A percentile compares a stretch with the other conserved stretches of the same genome.
These are phyloP conservation scores for Australoheros scitulus DNA, from an alignment of 2,113 vertebrate genomes.

Conservation along the genomic window DNA sequence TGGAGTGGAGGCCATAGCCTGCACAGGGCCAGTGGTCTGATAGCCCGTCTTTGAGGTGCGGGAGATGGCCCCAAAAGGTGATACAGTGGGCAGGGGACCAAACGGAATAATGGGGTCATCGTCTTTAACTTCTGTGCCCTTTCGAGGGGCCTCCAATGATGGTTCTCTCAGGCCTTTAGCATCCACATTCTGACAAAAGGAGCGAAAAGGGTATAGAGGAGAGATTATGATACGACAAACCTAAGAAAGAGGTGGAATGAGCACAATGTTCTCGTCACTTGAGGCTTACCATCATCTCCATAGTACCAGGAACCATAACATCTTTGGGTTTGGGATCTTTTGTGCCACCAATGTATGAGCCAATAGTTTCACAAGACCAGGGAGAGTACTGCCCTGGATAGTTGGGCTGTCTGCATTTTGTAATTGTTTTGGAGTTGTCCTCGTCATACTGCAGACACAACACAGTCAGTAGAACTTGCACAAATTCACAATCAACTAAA, in stretches of 20 bases:
- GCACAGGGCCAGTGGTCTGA: constrained; percentile 89
- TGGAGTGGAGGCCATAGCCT: constrained; percentile 83
- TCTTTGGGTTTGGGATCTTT: constrained; percentile 99
- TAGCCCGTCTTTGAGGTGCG: constrained; percentile 94
- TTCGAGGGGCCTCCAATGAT: constrained; percentile 88
- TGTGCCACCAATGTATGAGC: constrained; percentile 97
- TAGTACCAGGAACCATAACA: constrained; percentile 83
- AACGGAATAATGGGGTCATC: constrained; percentile 98
- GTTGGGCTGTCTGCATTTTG: constrained; percentile 91
- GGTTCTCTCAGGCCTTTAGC: constrained; percentile 89
- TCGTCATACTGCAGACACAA: constrained; percentile 86
- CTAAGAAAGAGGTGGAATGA: neutral
- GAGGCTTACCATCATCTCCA: constrained; percentile 92
- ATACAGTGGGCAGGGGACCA: constrained; percentile 95
- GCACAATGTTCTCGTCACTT: neutral
- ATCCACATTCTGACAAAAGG: constrained; percentile 86
- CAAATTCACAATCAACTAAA: neutral
- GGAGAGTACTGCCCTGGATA: constrained; percentile 97
- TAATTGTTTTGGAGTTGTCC: constrained; percentile 88
- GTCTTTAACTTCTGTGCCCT: constrained; percentile 88
- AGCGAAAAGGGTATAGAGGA: neutral
- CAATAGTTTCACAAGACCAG: constrained; percentile 98
- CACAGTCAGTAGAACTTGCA: neutral
- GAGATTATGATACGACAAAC: neutral
- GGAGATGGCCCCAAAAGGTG: constrained; percentile 96